A percentile compares a stretch with the other conserved stretches of the same genome.
These are phyloP conservation scores for Leguminivora glycinivorella DNA, from an alignment of 1,140 invertebrate species.

Conservation along the genomic window DNA sequence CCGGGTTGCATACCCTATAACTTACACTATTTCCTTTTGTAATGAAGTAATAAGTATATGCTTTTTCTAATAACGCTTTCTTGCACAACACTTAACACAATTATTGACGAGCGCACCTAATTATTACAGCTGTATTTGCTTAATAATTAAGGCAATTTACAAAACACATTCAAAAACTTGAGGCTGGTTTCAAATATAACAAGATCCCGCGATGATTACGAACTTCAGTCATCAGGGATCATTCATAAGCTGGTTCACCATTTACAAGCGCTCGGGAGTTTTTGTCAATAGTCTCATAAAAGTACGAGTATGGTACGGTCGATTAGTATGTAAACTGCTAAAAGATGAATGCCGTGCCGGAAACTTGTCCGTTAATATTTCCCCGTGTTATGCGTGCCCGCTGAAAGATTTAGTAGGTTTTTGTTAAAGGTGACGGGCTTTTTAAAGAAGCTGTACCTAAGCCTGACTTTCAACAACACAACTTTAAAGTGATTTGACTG, in stretches of 20 bases:
- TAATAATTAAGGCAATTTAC: conserved; percentile 4
- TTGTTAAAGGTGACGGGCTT: not conserved
- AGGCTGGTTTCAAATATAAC: not conserved
- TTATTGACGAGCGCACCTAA: conserved; percentile 14
- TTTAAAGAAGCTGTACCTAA: not conserved
- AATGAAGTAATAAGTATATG: not conserved
- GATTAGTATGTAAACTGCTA: conserved; percentile 7
- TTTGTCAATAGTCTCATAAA: not conserved
- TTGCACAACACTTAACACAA: conserved; percentile 9
- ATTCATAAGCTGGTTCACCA: not conserved
- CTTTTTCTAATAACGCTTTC: conserved; percentile 7
- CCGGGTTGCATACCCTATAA: too few relatives aligned
- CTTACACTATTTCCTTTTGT: not conserved
- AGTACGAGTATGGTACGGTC: not conserved
- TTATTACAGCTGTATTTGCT: conserved; percentile 12
- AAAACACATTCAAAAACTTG: not conserved
- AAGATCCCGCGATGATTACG: not conserved
- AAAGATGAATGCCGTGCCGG: conserved; percentile 14
- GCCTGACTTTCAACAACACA: too few relatives aligned
- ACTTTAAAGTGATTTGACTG: too few relatives aligned
- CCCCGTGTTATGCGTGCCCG: conserved; percentile 7
- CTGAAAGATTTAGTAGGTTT: not conserved
- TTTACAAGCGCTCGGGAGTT: not conserved
- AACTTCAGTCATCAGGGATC: not conserved
- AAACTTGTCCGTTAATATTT: not conserved